Base-by-base conservation (phyloP, 2,113 vertebrate genomes). In the Coryphaenoides rupestris region DNA sequence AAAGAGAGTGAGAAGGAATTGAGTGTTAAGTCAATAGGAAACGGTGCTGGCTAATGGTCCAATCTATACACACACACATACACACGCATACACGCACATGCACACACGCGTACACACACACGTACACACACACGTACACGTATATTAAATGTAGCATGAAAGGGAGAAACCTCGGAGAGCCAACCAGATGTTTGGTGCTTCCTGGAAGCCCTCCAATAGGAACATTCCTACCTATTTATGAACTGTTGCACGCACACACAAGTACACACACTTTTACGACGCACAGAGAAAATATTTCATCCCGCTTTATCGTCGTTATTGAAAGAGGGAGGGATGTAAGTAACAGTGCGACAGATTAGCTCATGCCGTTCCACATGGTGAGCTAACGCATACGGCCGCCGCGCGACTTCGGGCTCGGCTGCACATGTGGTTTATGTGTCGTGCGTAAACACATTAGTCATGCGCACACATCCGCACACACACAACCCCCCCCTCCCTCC, bases 211-310 rank as follows among this genome's bases (percentile, higher is more conserved):
- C 56, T 81, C 84, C 83, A 87, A 79, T 87, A 73, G 79, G 87
- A 88, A 90, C 86, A 89, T 88, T 90, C 84, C 87, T 85, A 76
- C 69, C 68, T 81, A 82, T 89, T 91, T 89, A 88, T 87, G 86
- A 87, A 79, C 88, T 86, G 82, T 88, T 81, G 62, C 81, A 63
- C 73, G 74, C 73, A 73, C 55, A 49, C 71, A 69, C 72, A 70
- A 49, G 67, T 65, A 71, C 58, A 50, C 58, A 58, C 56, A 69
- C 19, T 33, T 26, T 33, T 33, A 33, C 10, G 2, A 22, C 54
- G 9, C 54, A 12, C 54, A 55, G 28, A 33, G 28, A 33, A 33
- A 26, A 33, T 9, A 33, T 33, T 3, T 3, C 1, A 33, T 33
- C 28, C 28, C 28, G 10, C 28, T 33, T 33, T 9, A 33, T 33